phyloP scores from a whole-genome alignment of 2,888 invertebrate species.

The Leucophenga montana region DNA sequence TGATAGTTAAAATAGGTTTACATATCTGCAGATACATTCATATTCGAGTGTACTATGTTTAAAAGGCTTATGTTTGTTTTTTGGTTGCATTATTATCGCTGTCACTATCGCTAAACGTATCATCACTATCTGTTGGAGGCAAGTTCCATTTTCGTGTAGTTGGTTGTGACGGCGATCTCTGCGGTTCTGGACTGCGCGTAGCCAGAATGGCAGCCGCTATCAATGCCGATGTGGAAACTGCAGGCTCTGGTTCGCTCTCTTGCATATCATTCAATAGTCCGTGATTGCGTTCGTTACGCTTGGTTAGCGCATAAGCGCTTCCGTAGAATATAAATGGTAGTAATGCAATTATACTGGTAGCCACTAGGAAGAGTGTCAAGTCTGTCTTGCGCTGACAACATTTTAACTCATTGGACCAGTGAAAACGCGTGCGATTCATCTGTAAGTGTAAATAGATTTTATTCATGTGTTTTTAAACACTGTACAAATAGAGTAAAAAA shows the following conservation, averaged over 20 bases:
- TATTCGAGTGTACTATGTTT: too few relatives aligned
- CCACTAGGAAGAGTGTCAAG: slow-evolving; percentile 50
- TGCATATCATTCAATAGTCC: slow-evolving; percentile 55
- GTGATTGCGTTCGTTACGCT: slow-evolving; percentile 59
- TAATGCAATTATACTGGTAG: slow-evolving; percentile 45
- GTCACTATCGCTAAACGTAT: too few relatives aligned
- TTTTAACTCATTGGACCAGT: slow-evolving; percentile 63
- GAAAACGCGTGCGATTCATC: slow-evolving; percentile 68
- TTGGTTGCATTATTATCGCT: too few relatives aligned
- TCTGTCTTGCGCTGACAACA: slow-evolving; percentile 64
- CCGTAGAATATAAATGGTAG: slow-evolving; percentile 66
- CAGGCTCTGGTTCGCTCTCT: neutral
- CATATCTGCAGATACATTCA: too few relatives aligned
- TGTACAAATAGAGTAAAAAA: too few relatives aligned
- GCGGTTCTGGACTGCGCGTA: neutral
- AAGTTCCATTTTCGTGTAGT: too few relatives aligned
- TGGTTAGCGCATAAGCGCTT: slow-evolving; percentile 55
- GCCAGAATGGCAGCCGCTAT: slow-evolving; percentile 11
- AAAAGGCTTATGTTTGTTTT: too few relatives aligned
- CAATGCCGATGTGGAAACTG: neutral
- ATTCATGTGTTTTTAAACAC: too few relatives aligned
- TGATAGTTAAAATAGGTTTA: too few relatives aligned
- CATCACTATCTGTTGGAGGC: too few relatives aligned
- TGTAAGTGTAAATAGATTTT: slow-evolving; percentile 36
- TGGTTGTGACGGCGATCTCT: neutral